phyloP scores from a whole-genome alignment of 2,797 vertebrate species.

The Gambusia yucatana region DNA sequence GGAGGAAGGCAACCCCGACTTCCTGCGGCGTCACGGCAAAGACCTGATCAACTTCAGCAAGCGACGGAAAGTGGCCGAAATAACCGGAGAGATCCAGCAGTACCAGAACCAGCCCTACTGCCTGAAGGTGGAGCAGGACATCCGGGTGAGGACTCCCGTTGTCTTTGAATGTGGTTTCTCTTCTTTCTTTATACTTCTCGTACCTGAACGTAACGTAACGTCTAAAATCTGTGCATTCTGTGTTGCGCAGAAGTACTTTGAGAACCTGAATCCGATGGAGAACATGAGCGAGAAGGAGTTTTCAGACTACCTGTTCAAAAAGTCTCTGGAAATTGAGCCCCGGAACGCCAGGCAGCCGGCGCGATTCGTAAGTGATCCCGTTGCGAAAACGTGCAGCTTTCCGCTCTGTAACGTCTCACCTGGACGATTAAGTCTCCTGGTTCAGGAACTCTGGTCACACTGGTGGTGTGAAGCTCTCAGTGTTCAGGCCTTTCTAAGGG shows the following conservation, averaged over 20 bases:
- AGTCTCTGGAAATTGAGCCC: conserved; percentile 94
- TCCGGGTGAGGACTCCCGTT: conserved; percentile 83
- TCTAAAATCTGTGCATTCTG: conserved; percentile 15
- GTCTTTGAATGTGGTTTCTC: neutral
- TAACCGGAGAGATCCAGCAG: conserved; percentile 98
- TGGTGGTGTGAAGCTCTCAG: neutral
- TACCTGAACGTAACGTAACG: conserved; percentile 6
- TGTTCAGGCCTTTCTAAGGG: neutral
- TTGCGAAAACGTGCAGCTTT: neutral
- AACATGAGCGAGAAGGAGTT: conserved; percentile 93
- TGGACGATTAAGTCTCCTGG: neutral
- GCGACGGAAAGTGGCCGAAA: conserved; percentile 97
- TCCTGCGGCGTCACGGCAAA: conserved; percentile 93
- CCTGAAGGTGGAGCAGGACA: conserved; percentile 90
- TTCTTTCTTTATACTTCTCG: neutral
- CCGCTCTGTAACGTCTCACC: neutral
- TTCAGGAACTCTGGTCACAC: neutral
- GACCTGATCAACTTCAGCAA: conserved; percentile 99
- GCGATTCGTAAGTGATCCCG: conserved; percentile 88
- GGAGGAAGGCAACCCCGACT: conserved; percentile 98
- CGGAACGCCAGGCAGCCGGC: conserved; percentile 93
- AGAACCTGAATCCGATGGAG: conserved; percentile 97
- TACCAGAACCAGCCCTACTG: conserved; percentile 99
- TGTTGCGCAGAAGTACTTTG: conserved; percentile 90
- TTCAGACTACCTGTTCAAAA: conserved; percentile 95